phyloP scores from a whole-genome alignment of 1,140 invertebrate species.

The Himalopsyche phryganea region DNA sequence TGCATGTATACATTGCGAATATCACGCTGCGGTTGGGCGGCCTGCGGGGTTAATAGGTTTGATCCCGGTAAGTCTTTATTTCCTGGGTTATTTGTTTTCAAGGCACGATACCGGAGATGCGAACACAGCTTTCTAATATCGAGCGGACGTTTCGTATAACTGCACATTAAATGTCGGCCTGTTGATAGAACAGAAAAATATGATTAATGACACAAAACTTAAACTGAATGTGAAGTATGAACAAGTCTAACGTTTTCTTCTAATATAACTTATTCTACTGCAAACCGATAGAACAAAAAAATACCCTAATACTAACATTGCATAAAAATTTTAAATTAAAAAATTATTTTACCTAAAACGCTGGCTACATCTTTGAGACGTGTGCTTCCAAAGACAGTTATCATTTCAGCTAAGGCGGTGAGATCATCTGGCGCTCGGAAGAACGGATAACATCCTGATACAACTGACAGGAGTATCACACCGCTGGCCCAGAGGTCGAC shows the following conservation, averaged over 20 bases:
- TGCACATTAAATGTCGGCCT: conserved; percentile 56
- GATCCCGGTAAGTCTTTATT: conserved; percentile 4
- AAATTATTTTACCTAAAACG: conserved; percentile 70
- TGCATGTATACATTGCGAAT: too few species aligned
- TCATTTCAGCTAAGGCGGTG: conserved; percentile 78
- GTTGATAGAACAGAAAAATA: neutral
- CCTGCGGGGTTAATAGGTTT: neutral
- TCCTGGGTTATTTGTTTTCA: conserved; percentile 18
- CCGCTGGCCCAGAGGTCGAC: conserved; percentile 90
- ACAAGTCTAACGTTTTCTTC: too few species aligned
- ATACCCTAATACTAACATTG: too few species aligned
- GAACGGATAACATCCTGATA: conserved; percentile 79
- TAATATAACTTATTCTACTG: too few species aligned
- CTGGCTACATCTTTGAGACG: conserved; percentile 65
- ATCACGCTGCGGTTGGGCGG: neutral
- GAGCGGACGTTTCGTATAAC: conserved; percentile 49
- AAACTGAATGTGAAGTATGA: too few species aligned
- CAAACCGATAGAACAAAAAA: too few species aligned
- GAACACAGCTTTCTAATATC: conserved; percentile 55
- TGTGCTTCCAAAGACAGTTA: conserved; percentile 72
- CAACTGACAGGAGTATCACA: conserved; percentile 76
- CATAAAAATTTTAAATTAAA: too few species aligned
- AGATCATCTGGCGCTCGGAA: conserved; percentile 79
- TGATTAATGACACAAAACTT: too few species aligned
- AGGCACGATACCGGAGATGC: conserved; percentile 38